Base-by-base conservation (phyloP, 2,888 invertebrate species). In the Trileptium ribeirensis region DNA sequence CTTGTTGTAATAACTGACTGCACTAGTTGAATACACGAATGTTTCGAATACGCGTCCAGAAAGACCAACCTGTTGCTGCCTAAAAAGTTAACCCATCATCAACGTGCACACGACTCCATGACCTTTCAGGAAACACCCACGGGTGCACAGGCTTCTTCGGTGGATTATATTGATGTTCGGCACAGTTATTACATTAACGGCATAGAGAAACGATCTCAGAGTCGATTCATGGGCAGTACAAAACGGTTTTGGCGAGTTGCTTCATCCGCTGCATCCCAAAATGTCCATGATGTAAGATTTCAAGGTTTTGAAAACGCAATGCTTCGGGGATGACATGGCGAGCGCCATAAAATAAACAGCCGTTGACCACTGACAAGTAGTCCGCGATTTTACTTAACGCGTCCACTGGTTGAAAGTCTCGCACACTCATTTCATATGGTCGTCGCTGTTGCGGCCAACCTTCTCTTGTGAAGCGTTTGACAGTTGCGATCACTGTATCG, bases 41-140 rank as follows among this genome's bases (percentile, higher is more conserved):
- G 33, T 37, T 77, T 77, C 29, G 31, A 77, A 34, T 36, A 77
- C 2, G 37, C 77, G n/a, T 77, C 33, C 3, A n/a, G 15, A 15
- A 77, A 19, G 29, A 77, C 3, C 15, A 77, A 37, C 77, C 77
- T 29, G 77, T 77, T 77, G 8, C 19, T 75, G 1, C 83, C 84
- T 70, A 81, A 19, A 67, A 83, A 80, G 51, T 82, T 84, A 31
- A 84, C 85, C 85, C 86, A 79, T 83, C 85, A 78, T 87, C 86
- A 31, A 86, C 70, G 67, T 86, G 86, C 0, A 87, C 19, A 8
- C 86, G 79, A 15, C 80, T 80, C 86, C 85, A 87, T n/a, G 85
- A 83, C 40, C 81, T 81, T 19, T 78, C 79, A 8, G 86, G 86
- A 70, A 79, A 84, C 74, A 83, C 82, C 86, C 85, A 87, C 1